Evolutionary conservation across 2,888 invertebrate species (phyloP).

Genomic region (Limnephilus lunatus): DNA sequence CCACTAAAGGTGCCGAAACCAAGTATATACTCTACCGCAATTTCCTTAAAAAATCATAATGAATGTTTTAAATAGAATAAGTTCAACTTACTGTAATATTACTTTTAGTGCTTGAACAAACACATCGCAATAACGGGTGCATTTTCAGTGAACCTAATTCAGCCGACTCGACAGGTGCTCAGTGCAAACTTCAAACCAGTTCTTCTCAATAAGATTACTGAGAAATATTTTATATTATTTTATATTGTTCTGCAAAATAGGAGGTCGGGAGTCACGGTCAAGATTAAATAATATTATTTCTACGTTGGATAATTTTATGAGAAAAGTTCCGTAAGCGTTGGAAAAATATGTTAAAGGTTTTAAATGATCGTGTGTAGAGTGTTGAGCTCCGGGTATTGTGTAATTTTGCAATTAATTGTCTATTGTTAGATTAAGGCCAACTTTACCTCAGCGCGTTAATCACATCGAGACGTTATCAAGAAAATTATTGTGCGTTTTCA

Average conservation of each 20-base stretch:
- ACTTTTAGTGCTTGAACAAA: neutral
- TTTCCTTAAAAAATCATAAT: neutral
- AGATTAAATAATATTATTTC: constrained; percentile 2
- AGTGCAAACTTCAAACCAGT: neutral
- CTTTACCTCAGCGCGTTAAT: neutral
- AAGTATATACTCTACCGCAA: neutral
- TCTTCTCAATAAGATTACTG: neutral
- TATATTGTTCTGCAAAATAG: neutral
- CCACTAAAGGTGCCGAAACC: neutral
- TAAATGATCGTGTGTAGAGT: neutral
- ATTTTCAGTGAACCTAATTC: neutral
- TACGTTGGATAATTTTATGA: neutral
- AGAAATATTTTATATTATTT: neutral
- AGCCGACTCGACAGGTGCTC: neutral
- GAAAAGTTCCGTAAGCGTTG: neutral
- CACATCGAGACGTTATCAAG: neutral
- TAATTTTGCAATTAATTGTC: neutral
- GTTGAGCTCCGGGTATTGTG: neutral
- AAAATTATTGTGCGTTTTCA: neutral
- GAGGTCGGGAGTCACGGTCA: neutral
- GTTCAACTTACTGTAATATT: neutral
- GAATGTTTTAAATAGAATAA: neutral
- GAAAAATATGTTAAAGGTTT: neutral
- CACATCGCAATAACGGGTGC: neutral
- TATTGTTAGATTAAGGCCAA: constrained; percentile 2